Evolutionary conservation across 2,888 invertebrate species (phyloP).

Genomic region (Agrilus cyanescens): DNA sequence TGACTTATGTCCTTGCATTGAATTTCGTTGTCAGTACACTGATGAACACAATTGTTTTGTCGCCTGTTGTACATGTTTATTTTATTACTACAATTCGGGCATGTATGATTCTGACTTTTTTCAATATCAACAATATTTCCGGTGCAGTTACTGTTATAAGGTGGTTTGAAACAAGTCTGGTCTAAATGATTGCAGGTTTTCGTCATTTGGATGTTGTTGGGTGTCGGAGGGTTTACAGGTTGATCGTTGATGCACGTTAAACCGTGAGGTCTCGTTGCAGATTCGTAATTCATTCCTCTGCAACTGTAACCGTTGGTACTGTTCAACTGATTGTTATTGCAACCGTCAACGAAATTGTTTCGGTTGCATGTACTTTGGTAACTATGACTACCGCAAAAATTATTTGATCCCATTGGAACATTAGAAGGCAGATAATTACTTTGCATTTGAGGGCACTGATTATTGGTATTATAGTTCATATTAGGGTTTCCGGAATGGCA

Average conservation of each 20-base stretch:
- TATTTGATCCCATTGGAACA: slow-evolving; percentile 2
- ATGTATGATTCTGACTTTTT: slow-evolving; percentile 17
- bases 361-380: slow-evolving; percentile 24
- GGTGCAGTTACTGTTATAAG: slow-evolving; percentile 16
- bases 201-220: slow-evolving; percentile 25
- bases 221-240: slow-evolving; percentile 14
- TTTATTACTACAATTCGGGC: slow-evolving; percentile 26
- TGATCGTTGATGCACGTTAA: slow-evolving; percentile 13
- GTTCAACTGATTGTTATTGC: slow-evolving; percentile 10
- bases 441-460: slow-evolving; percentile 18
- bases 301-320: slow-evolving; percentile 20
- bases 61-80: slow-evolving; percentile 17
- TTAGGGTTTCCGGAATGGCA: slow-evolving; percentile 19
- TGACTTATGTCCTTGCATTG: slow-evolving; percentile 45
- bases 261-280: slow-evolving; percentile 10
- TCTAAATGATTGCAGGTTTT: slow-evolving; percentile 27
- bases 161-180: slow-evolving; percentile 16
- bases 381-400: slow-evolving; percentile 23
- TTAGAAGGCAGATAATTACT: slow-evolving; percentile 8
- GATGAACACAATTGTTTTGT: slow-evolving; percentile 21
- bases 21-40: slow-evolving; percentile 31
- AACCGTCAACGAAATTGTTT: slow-evolving; percentile 16
- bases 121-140: slow-evolving; percentile 13
- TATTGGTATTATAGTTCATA: slow-evolving; percentile 16
- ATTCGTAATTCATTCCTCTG: slow-evolving; percentile 12